Base-by-base conservation (phyloP, 2,888 invertebrate genomes). In the Asteroscopus sphinx region DNA sequence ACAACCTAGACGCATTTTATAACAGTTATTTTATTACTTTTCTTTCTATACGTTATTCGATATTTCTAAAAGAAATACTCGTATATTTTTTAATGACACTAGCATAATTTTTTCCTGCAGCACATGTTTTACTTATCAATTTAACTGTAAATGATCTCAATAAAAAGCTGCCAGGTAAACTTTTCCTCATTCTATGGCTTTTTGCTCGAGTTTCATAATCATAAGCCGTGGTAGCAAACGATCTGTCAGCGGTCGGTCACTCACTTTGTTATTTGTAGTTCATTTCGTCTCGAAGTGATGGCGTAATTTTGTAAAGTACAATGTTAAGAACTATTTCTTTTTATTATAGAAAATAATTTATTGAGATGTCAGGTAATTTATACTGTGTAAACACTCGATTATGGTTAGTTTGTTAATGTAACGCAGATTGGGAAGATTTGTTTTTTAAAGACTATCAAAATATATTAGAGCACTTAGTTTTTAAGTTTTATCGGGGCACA, bases 231-330 rank as follows among this genome's bases (percentile, higher is more conserved):
- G 45, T 47, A 44, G 45, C 47, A 48, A 73, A 59, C 37, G 44
- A 36, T 33, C 13, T 46, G 42, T 44, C 39, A 39, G 42, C 40
- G 51, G 48, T 53, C 64, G 62, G 68, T 60, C 62, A 64, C 44
- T 65, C 64, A 58, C 68, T 71, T 49, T 51, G 41, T 54, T 65
- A 58, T 61, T 64, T 52, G 41, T 56, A 44, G 52, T 61, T 48
- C 45, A 56, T 52, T 67, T 67, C 36, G 33, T 12, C 37, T 53
- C 26, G 33, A 35, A 12, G n/a, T n/a, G 30, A 35, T 53, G 30
- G 35, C 40, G 46, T 30, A 40, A 47, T 65, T n/a, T 45, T 48
- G 13, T 9, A 36, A 42, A 39, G 26, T 52, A 42, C 7, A 62
- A 13, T 47, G 7, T 15, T 4, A 25, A 25, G 6, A 41, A 35